These are phyloP conservation scores for Oreortyx pictus DNA, from an alignment of 2,797 vertebrate genomes.

Conservation along the genomic window DNA sequence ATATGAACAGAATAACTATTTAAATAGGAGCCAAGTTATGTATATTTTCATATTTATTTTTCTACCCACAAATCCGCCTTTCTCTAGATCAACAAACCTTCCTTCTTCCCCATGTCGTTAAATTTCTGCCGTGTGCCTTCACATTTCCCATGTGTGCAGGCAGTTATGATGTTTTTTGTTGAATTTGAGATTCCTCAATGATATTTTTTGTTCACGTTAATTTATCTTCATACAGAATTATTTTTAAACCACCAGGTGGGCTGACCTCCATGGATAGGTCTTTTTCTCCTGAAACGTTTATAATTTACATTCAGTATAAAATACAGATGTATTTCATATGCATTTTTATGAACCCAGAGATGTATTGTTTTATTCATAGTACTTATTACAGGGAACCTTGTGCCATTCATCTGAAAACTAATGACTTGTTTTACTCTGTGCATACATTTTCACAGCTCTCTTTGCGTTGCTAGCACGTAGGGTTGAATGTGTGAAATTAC, in stretches of 20 bases:
- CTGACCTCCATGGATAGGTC: background rate
- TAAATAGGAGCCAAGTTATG: background rate
- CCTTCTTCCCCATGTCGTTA: background rate
- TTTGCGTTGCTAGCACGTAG: background rate
- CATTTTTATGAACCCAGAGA: background rate
- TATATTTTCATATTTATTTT: background rate
- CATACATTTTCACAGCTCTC: background rate
- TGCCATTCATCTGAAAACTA: background rate
- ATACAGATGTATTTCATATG: background rate
- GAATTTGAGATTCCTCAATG: background rate
- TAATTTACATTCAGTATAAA: background rate
- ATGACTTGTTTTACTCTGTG: background rate
- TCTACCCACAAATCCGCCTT: background rate
- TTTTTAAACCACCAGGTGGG: background rate
- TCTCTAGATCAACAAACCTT: background rate
- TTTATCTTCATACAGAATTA: background rate
- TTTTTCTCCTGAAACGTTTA: background rate
- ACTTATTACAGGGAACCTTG: background rate
- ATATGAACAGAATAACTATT: background rate
- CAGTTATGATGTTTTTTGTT: background rate
- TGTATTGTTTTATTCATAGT: background rate
- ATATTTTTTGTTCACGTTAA: background rate
- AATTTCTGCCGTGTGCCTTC: background rate
- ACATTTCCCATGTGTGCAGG: accelerated
- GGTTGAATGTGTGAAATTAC: background rate